Base-by-base conservation (phyloP, 2,797 vertebrate genomes). In the Champsocephalus gunnari region DNA sequence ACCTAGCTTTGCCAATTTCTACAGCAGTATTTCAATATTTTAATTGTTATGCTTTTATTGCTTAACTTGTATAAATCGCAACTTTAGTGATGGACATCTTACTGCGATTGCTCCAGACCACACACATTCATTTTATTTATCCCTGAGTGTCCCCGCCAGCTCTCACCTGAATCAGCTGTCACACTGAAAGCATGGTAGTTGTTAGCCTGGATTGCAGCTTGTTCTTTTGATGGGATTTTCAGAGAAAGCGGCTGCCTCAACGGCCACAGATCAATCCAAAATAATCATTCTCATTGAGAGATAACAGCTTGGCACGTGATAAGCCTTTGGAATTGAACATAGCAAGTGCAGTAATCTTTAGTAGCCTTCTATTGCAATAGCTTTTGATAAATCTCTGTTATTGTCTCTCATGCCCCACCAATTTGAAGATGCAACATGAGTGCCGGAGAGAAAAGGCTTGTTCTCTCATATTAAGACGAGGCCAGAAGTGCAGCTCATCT, bases 351-450 rank as follows among this genome's bases (percentile, higher is more conserved):
- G 53, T 76, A 62, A 79, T 84, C 48, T 34, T 60, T 62, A 80
- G 71, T 82, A 77, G 68, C 57, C 19, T 49, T 16, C 41, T 62
- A 19, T 47, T 45, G 56, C 17, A 3, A 14, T 62, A 51, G 44
- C 62, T 75, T 84, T 55, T 79, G 47, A 82, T 87, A 83, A 83
- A 83, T 91, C 73, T 80, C 21, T 49, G 88, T 79, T 78, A 83
- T n/a, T 70, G 47, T 80, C 43, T 76, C 44, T 58, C 38, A 17
- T 32, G 56, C 47, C 4, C 14, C 3, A 19, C 71, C 56, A 83
- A 48, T 74, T 47, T 72, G 5, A 71, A 71, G 66, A 44, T 55
- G 64, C 54, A 13, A 3, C 19, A 4, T 1, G 13, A 55, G 63
- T 28, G 48, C 76, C 79, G 77, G 56, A 79, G 68, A 79, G 57